Base-by-base conservation (phyloP, 2,797 vertebrate genomes). In the Eulemur coronatus region DNA sequence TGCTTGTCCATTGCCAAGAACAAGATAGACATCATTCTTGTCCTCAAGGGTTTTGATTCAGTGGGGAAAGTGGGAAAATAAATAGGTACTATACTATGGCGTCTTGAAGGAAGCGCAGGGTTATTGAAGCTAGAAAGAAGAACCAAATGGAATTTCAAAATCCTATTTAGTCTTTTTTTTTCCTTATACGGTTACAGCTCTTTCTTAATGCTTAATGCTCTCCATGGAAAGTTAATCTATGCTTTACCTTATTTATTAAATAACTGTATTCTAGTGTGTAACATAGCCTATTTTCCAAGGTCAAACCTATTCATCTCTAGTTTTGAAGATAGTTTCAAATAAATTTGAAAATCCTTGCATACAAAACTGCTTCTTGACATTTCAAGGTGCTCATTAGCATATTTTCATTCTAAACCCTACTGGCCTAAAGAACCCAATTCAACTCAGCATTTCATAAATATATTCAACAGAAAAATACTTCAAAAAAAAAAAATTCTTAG, bases 311-410 rank as follows among this genome's bases (percentile, higher is more conserved):
- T 93, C 38, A 43, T 82, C 38, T 90, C 46, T 89, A 26, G 55
- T 3, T 57, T 57, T 26, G 55, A 57, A 24, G 55, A 9, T 26
- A 24, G 9, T 57, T 57, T 57, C 78, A 84, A 30, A 65, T 89
- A 67, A 84, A 92, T 92, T 80, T 84, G 79, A 92, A 30, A 55
- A 55, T 84, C 73, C 84, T 87, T 80, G 61, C 5, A 65, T 61
- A 65, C 67, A 55, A 87, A 38, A 7, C 17, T 89, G 14, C 55
- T 52, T 89, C 73, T 79, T 94, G 48, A 93, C 80, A 85, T 90
- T 70, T 81, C 78, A 93, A 46, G 80, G 28, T 75, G 55, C 67
- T 95, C 43, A 17, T 59, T 91, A 87, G 50, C 48, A 43, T 90
- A 24, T 82, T 86, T 26, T 48, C 63, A 33, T 20, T 94, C 38